Conservation (phyloP, 2,888 invertebrate species). For the Ornithoptera alexandrae region DNA sequence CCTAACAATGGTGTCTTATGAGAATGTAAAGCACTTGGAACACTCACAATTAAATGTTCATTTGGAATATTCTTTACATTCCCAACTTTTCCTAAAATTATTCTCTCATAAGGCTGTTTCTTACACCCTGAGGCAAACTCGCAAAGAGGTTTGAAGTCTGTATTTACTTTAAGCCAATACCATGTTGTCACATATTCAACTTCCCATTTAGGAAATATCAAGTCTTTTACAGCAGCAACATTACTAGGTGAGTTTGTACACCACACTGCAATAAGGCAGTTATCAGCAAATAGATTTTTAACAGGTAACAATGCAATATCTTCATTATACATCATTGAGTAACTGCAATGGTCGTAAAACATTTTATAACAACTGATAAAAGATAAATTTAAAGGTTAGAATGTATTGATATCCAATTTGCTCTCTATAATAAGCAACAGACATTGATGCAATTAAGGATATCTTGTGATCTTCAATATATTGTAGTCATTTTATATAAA, state of each 20-base stretch:
- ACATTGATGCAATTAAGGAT: too few relatives aligned
- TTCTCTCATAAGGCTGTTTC: constrained; percentile 94
- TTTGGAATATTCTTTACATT: constrained; percentile 56
- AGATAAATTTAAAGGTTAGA: not conserved
- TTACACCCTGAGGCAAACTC: constrained; percentile 82
- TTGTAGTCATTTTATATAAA: too few relatives aligned
- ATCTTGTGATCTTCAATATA: too few relatives aligned
- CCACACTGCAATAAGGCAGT: constrained; percentile 91
- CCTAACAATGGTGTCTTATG: constrained; percentile 94
- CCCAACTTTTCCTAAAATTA: constrained; percentile 75
- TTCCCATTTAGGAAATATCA: constrained; percentile 90
- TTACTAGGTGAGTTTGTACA: constrained; percentile 92
- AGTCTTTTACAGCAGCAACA: constrained; percentile 82
- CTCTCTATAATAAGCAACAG: too few relatives aligned
- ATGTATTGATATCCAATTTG: too few relatives aligned
- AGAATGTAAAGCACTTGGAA: constrained; percentile 96
- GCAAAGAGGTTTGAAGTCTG: constrained; percentile 83
- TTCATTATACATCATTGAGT: constrained; percentile 88
- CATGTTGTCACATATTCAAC: constrained; percentile 86
- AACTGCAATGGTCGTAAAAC: constrained; percentile 75
- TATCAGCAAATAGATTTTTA: constrained; percentile 77
- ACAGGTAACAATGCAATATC: constrained; percentile 87
- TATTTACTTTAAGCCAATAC: constrained; percentile 94
- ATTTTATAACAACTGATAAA: not conserved
- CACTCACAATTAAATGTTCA: constrained; percentile 85